Evolutionary conservation across 1,140 invertebrate species (phyloP).

Genomic region (Acromyrmex heyeri): DNA sequence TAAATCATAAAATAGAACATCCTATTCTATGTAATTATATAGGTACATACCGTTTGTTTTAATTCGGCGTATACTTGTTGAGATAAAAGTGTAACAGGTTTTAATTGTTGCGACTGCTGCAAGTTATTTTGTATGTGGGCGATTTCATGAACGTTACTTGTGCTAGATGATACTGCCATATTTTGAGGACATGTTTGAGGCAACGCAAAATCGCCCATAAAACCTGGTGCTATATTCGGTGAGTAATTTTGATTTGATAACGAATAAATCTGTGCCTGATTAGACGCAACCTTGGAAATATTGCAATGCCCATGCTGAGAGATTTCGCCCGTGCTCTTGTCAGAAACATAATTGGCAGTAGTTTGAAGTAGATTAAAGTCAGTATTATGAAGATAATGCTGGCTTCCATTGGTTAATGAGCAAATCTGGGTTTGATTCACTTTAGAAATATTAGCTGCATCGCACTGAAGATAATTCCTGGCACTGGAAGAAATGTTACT

Average conservation of each 20-base stretch:
- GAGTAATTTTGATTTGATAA: slow-evolving; percentile 60
- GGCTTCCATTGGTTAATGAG: not conserved
- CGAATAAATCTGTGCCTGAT: slow-evolving; percentile 32
- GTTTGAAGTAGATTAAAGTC: slow-evolving; percentile 12
- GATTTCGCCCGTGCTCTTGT: not conserved
- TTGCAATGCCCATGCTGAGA: slow-evolving; percentile 15
- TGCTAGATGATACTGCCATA: slow-evolving; percentile 25
- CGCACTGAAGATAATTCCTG: slow-evolving; percentile 22
- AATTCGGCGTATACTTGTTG: slow-evolving; percentile 84
- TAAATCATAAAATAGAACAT: not conserved
- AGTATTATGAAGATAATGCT: slow-evolving; percentile 18
- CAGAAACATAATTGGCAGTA: not conserved
- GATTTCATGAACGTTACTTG: slow-evolving; percentile 62
- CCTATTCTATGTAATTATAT: not conserved
- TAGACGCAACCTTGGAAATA: slow-evolving; percentile 25
- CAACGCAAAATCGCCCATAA: not conserved
- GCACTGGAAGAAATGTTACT: slow-evolving; percentile 37
- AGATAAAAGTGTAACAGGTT: slow-evolving; percentile 72
- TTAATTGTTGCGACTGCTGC: slow-evolving; percentile 63
- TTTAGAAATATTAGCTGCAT: slow-evolving; percentile 29
- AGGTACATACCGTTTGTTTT: slow-evolving; percentile 80
- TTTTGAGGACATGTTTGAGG: slow-evolving; percentile 40
- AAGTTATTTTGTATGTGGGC: slow-evolving; percentile 78
- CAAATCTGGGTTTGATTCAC: slow-evolving; percentile 53
- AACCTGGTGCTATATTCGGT: slow-evolving; percentile 4